These are phyloP conservation scores for Caenorhabditis sp. DNA, from an alignment of 2,888 invertebrate species.

Conservation along the genomic window DNA sequence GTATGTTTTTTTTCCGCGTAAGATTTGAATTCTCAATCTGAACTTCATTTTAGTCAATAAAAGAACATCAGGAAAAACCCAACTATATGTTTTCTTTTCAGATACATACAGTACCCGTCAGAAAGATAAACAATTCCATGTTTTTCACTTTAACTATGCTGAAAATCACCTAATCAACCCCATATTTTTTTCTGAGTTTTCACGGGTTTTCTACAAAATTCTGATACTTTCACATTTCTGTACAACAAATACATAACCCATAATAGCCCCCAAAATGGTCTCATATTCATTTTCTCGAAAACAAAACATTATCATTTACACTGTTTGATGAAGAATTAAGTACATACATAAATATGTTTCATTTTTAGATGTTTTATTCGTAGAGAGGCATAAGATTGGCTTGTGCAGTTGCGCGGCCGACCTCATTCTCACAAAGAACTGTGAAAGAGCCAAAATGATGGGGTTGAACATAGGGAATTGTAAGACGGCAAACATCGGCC, in stretches of 20 bases:
- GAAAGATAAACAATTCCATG: too few relatives aligned
- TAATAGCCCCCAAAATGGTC: slow-evolving; percentile 11
- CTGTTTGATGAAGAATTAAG: not conserved
- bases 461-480: slow-evolving; percentile 68
- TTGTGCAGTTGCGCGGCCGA: slow-evolving; percentile 53
- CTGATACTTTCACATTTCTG: too few relatives aligned
- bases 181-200: too few relatives aligned
- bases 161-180: too few relatives aligned
- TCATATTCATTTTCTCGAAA: slow-evolving; percentile 4
- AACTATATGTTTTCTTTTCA: too few relatives aligned
- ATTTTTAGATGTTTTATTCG: slow-evolving; percentile 21
- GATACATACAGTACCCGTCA: too few relatives aligned
- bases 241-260: slow-evolving; percentile 14
- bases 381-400: slow-evolving; percentile 54
- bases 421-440: slow-evolving; percentile 61
- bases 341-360: not conserved
- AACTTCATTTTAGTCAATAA: too few relatives aligned
- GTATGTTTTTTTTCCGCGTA: too few relatives aligned
- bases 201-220: too few relatives aligned
- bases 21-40: too few relatives aligned
- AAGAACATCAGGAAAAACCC: too few relatives aligned
- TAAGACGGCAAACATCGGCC: slow-evolving; percentile 67
- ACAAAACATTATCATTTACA: not conserved
- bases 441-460: slow-evolving; percentile 66
- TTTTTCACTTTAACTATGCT: too few relatives aligned